These are phyloP conservation scores for Sthenelais limicola DNA, from an alignment of 2,888 invertebrate genomes.

Conservation along the genomic window DNA sequence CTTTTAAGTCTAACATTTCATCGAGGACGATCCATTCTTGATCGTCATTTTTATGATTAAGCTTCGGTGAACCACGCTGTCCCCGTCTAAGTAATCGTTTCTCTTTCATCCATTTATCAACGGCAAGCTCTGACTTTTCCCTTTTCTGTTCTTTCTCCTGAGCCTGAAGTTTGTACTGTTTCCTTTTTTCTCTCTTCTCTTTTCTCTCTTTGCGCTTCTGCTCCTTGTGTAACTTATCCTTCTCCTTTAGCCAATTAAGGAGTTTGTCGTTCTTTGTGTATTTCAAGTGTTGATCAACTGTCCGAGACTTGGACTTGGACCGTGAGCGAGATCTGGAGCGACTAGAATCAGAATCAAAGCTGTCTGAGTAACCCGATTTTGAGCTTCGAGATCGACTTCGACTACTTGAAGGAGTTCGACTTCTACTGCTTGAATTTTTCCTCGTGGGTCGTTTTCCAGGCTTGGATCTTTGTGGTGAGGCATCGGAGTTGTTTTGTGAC, in stretches of 20 bases:
- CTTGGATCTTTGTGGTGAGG: background rate
- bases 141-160: slow-evolving; percentile 1
- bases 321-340: slow-evolving; percentile 10
- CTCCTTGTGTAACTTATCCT: slow-evolving; percentile 39
- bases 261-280: slow-evolving; percentile 37
- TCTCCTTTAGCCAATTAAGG: slow-evolving; percentile 41
- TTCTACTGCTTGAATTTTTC: background rate
- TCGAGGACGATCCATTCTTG: slow-evolving; percentile 10
- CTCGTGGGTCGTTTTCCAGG: background rate
- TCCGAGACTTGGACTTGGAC: slow-evolving; percentile 10
- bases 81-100: background rate
- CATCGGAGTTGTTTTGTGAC: slow-evolving; percentile 8
- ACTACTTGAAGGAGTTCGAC: background rate
- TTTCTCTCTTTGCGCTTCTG: slow-evolving; percentile 36
- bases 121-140: slow-evolving; percentile 6
- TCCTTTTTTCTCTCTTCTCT: slow-evolving; percentile 16
- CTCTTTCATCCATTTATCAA: slow-evolving; percentile 13
- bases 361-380: slow-evolving; percentile 2
- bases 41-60: background rate
- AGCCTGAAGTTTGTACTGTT: background rate
- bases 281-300: slow-evolving; percentile 3
- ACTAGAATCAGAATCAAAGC: background rate
- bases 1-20: slow-evolving; percentile 24
- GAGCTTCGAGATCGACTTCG: background rate
- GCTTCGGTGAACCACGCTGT: background rate